Evolutionary conservation across 2,888 invertebrate species (phyloP).

Genomic region (Tortricodes alternella): DNA sequence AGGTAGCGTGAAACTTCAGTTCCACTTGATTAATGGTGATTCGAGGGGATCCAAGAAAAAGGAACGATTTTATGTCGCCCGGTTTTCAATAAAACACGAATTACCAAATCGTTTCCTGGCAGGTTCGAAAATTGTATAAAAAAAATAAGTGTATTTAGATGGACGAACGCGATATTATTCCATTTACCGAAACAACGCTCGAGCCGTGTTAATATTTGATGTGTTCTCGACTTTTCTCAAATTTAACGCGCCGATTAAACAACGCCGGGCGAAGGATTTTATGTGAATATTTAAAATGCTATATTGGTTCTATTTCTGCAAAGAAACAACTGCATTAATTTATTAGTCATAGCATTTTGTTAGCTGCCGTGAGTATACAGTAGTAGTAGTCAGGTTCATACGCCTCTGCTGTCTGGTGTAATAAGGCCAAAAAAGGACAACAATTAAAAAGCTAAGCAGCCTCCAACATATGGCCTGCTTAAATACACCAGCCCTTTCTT

Average conservation of each 20-base stretch:
- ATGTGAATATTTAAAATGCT: constrained; percentile 80
- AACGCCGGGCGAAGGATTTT: constrained; percentile 76
- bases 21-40: constrained; percentile 79
- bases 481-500: no score
- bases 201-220: constrained; percentile 76
- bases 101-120: constrained; percentile 49
- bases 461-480: no score
- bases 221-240: constrained; percentile 80
- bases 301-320: constrained; percentile 75
- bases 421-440: no score
- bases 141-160: constrained; percentile 66
- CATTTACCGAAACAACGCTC: constrained; percentile 76
- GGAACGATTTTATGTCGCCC: constrained; percentile 63
- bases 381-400: background rate
- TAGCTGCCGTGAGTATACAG: background rate
- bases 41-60: constrained; percentile 58
- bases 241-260: constrained; percentile 81
- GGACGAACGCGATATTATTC: constrained; percentile 73
- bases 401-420: no score
- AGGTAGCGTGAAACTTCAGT: constrained; percentile 75
- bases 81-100: constrained; percentile 58
- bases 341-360: constrained; percentile 37
- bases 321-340: constrained; percentile 58
- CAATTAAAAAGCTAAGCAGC: no score
- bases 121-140: constrained; percentile 48